Evolutionary conservation across 2,888 invertebrate genomes (phyloP).

Genomic region (Pseudoips prasinana): DNA sequence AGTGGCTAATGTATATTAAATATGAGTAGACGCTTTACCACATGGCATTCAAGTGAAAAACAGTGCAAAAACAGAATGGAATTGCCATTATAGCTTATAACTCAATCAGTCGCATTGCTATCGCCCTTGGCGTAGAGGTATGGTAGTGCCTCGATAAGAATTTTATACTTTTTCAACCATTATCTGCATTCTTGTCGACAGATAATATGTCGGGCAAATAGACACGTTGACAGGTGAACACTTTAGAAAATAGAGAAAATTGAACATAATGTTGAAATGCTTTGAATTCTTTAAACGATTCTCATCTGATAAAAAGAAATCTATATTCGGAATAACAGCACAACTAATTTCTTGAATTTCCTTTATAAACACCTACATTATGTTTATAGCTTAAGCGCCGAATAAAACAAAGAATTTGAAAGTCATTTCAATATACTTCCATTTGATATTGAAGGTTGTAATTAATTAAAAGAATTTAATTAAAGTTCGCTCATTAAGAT

Average conservation of each 20-base stretch:
- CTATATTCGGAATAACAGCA: no score
- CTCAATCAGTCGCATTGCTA: constrained; percentile 65
- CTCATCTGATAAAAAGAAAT: no score
- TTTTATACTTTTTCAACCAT: constrained; percentile 74
- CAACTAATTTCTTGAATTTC: no score
- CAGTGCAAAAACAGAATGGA: constrained; percentile 73
- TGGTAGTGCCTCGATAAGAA: constrained; percentile 55
- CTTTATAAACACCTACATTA: no score
- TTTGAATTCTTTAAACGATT: constrained; percentile 38
- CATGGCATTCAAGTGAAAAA: constrained; percentile 73
- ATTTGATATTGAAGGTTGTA: no score
- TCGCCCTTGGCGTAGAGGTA: background rate
- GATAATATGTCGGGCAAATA: constrained; percentile 52
- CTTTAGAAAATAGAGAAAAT: constrained; percentile 54
- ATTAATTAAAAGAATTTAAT: no score
- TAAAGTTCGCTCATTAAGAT: no score
- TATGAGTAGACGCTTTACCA: constrained; percentile 54
- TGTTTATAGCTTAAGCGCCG: no score
- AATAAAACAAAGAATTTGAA: no score
- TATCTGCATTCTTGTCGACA: constrained; percentile 60
- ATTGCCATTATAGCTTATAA: constrained; percentile 78
- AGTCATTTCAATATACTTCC: no score
- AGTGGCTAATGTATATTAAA: constrained; percentile 73
- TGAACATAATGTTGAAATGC: constrained; percentile 55
- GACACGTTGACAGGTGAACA: constrained; percentile 44